phyloP scores from a whole-genome alignment of 1,140 invertebrate species.

The Drosophila ironensis region DNA sequence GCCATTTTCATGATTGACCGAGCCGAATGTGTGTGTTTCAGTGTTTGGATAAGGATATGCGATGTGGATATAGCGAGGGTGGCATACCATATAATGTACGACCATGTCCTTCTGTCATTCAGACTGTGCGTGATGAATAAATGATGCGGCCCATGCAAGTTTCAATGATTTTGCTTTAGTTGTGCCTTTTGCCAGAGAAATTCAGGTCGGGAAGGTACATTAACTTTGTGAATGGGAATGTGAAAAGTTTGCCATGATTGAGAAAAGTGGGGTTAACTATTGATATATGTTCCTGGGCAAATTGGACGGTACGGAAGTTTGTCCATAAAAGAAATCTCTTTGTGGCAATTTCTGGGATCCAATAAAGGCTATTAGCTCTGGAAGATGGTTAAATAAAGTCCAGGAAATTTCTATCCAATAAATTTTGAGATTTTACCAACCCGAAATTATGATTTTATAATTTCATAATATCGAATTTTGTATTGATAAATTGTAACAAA shows the following conservation, averaged over 20 bases:
- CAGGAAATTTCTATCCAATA: too few relatives aligned
- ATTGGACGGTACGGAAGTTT: constrained; percentile 25
- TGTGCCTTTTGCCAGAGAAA: constrained; percentile 3
- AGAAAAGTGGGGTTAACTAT: neutral
- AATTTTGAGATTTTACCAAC: too few relatives aligned
- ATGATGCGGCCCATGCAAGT: constrained; percentile 66
- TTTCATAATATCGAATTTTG: too few relatives aligned
- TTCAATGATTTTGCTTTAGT: constrained; percentile 71
- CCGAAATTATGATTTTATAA: too few relatives aligned
- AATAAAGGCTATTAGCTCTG: neutral
- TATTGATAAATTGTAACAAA: too few relatives aligned
- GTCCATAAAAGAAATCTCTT: constrained; percentile 23
- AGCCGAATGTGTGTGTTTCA: constrained; percentile 16
- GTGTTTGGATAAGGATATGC: constrained; percentile 37
- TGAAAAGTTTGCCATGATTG: constrained; percentile 26
- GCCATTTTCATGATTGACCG: constrained; percentile 74
- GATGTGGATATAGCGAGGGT: constrained; percentile 21
- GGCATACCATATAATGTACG: constrained; percentile 52
- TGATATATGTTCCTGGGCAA: constrained; percentile 17
- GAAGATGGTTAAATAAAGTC: too few relatives aligned
- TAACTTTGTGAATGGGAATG: constrained; percentile 35
- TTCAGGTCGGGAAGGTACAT: constrained; percentile 20
- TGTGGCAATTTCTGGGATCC: constrained; percentile 1
- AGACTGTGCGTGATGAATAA: constrained; percentile 71
- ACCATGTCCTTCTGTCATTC: constrained; percentile 47